Evolutionary conservation across 2,888 invertebrate species (phyloP).

Genomic region (Brachyptera risi): DNA sequence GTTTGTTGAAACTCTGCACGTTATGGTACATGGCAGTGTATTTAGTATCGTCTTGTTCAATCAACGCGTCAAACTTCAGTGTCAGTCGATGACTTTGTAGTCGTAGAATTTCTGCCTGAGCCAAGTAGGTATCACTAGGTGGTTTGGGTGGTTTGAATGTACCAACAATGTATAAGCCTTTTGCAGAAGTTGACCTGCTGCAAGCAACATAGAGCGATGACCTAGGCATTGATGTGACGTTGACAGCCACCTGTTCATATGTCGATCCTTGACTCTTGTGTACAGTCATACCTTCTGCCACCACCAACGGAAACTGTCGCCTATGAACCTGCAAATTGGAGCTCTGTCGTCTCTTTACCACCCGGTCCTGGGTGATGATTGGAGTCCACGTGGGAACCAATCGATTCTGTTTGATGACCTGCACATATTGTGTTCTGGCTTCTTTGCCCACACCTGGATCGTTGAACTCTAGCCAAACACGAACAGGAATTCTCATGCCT

Average conservation of each 20-base stretch:
- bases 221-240: constrained; percentile 29
- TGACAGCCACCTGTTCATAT: constrained; percentile 25
- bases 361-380: not conserved
- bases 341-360: constrained; percentile 8
- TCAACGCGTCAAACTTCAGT: not conserved
- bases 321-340: constrained; percentile 28
- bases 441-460: constrained; percentile 25
- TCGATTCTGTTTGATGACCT: not conserved
- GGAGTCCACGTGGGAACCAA: constrained; percentile 7
- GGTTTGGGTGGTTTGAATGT: constrained; percentile 1
- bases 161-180: constrained; percentile 11
- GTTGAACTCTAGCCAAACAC: constrained; percentile 32
- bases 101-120: too few relatives aligned
- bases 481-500: too few relatives aligned
- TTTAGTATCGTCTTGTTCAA: not conserved
- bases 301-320: constrained; percentile 32
- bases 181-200: constrained; percentile 6
- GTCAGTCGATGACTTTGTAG: not conserved
- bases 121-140: not conserved
- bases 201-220: constrained; percentile 1
- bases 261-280: constrained; percentile 35
- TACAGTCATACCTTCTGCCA: constrained; percentile 33
- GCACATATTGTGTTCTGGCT: not conserved
- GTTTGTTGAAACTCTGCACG: not conserved
- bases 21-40: not conserved